Percentiles rank a stretch among this genome's conserved stretches.
Conservation (phyloP, 1,140 invertebrate species). For the Sitophilus oryzae region DNA sequence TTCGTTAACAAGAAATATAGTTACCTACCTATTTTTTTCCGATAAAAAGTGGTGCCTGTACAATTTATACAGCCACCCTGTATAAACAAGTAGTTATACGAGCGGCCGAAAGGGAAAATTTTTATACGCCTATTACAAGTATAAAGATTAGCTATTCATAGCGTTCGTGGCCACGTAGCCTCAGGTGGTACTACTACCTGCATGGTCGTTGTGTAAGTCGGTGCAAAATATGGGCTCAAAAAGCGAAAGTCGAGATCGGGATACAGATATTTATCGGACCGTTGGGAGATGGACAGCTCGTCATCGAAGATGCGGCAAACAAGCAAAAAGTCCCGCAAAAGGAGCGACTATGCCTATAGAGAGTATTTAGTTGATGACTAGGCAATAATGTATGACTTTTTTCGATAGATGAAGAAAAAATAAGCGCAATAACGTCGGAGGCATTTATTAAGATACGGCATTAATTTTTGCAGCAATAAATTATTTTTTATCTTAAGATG, state of each 20-base stretch:
- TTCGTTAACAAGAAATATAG: too few relatives aligned
- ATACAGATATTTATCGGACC: slow-evolving; percentile 2
- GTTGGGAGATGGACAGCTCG: background rate
- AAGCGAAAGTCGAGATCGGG: slow-evolving; percentile 17
- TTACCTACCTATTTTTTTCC: too few relatives aligned
- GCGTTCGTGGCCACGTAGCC: slow-evolving; percentile 12
- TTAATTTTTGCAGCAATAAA: slow-evolving; percentile 1
- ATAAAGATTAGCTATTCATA: slow-evolving; percentile 17
- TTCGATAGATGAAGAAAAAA: background rate
- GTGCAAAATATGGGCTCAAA: slow-evolving; percentile 18
- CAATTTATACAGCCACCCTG: too few relatives aligned
- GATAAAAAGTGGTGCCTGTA: too few relatives aligned
- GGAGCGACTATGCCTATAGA: background rate
- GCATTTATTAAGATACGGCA: too few relatives aligned
- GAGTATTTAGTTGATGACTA: slow-evolving; percentile 7
- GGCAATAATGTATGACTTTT: slow-evolving; percentile 1
- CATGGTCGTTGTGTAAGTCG: slow-evolving; percentile 10
- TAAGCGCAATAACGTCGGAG: too few relatives aligned
- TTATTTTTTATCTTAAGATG: too few relatives aligned
- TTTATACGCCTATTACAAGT: slow-evolving; percentile 5
- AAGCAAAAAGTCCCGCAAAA: slow-evolving; percentile 1
- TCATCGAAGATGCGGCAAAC: background rate
- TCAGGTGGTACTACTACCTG: slow-evolving; percentile 12
- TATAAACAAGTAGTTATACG: too few relatives aligned
- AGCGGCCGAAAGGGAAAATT: background rate